Conservation (phyloP, 2,888 invertebrate genomes). For the Orthosia incerta region DNA sequence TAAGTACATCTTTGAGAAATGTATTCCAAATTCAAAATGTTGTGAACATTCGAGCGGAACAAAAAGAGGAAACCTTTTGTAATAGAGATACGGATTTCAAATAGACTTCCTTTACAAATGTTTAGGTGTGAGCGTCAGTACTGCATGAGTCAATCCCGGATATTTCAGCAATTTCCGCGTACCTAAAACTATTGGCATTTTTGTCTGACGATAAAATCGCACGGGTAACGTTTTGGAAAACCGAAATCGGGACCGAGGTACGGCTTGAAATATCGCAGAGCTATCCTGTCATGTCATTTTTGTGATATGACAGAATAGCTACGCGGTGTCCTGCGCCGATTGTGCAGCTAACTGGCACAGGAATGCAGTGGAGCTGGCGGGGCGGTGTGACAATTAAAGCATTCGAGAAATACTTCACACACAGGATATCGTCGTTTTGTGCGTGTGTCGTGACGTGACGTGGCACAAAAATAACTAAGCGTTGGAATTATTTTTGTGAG, state of each 20-base stretch:
- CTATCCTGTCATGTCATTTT: slow-evolving; percentile 42
- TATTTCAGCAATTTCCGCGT: slow-evolving; percentile 31
- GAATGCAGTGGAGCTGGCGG: background rate
- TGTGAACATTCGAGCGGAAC: background rate
- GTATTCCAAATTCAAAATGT: slow-evolving; percentile 7
- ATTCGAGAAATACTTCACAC: slow-evolving; percentile 18
- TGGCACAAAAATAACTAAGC: background rate
- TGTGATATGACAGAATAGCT: slow-evolving; percentile 28
- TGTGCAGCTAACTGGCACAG: slow-evolving; percentile 14
- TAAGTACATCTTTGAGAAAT: background rate
- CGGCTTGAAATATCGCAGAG: slow-evolving; percentile 38
- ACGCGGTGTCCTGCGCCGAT: slow-evolving; percentile 6
- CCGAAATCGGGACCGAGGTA: slow-evolving; percentile 30
- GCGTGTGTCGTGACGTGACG: too few species aligned
- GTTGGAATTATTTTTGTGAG: background rate
- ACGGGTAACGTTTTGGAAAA: slow-evolving; percentile 32
- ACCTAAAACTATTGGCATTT: slow-evolving; percentile 27
- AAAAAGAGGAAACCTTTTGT: slow-evolving; percentile 1
- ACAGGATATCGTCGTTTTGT: background rate
- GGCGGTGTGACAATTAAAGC: background rate
- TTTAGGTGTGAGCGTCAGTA: slow-evolving; percentile 6
- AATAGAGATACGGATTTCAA: slow-evolving; percentile 27
- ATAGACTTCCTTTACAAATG: slow-evolving; percentile 13
- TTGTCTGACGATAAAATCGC: slow-evolving; percentile 42
- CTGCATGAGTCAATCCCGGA: slow-evolving; percentile 9